phyloP scores from a whole-genome alignment of 1,140 invertebrate species.

The Philotrypesis tridentata region DNA sequence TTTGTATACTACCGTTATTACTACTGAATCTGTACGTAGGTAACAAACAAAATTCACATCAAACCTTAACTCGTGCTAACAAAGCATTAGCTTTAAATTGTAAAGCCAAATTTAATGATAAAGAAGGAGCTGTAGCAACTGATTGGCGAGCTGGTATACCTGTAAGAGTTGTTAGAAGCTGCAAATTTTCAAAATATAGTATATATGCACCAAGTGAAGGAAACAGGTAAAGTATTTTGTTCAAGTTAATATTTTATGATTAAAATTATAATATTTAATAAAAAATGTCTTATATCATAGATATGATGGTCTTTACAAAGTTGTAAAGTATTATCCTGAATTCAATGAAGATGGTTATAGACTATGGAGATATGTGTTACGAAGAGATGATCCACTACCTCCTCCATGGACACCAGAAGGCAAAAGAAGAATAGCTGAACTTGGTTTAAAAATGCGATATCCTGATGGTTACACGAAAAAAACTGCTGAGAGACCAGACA shows the following conservation, averaged over 20 bases:
- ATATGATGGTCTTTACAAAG: conserved; percentile 86
- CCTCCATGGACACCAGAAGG: conserved; percentile 89
- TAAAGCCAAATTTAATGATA: conserved; percentile 78
- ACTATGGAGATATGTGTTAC: conserved; percentile 87
- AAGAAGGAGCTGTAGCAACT: conserved; percentile 80
- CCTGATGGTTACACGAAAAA: conserved; percentile 83
- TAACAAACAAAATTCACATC: conserved; percentile 74
- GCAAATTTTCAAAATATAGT: conserved; percentile 82
- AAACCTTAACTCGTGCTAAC: conserved; percentile 81
- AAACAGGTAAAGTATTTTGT: conserved; percentile 56
- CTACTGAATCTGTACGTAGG: no score
- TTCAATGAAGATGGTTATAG: conserved; percentile 85
- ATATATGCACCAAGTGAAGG: conserved; percentile 87
- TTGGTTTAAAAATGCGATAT: conserved; percentile 70
- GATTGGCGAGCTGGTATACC: conserved; percentile 84
- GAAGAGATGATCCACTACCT: conserved; percentile 85
- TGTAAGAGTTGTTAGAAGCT: conserved; percentile 83
- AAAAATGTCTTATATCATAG: conserved; percentile 61
- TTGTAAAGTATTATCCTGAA: conserved; percentile 89
- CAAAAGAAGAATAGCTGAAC: conserved; percentile 70
- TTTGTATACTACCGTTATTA: no score
- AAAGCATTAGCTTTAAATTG: conserved; percentile 87
- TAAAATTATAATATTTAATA: neutral
- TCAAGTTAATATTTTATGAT: neutral
- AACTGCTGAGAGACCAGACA: conserved; percentile 70